A percentile compares a stretch with the other conserved stretches of the same genome.
Conservation (phyloP, 2,888 invertebrate genomes). For the Scelioninae gen. 1 region DNA sequence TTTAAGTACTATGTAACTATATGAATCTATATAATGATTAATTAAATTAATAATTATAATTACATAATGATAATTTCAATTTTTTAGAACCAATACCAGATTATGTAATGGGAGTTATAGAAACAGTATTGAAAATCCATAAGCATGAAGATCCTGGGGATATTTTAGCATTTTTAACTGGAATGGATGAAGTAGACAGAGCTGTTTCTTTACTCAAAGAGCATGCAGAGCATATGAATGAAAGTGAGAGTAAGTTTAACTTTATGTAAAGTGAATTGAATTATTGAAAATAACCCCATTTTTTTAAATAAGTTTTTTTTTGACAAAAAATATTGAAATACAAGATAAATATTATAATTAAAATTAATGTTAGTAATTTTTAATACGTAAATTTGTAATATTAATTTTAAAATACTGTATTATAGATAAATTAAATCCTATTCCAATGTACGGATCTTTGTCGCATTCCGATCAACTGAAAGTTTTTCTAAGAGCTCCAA, state of each 20-base stretch:
- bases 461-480: conserved; percentile 91
- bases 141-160: conserved; percentile 93
- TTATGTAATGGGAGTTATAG: conserved; percentile 94
- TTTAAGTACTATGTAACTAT: no score
- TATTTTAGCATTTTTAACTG: conserved; percentile 95
- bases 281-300: no score
- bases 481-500: conserved; percentile 90
- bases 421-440: conserved; percentile 87
- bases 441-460: conserved; percentile 97
- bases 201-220: conserved; percentile 88
- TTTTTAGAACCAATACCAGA: conserved; percentile 92
- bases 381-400: no score
- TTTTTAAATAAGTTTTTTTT: no score
- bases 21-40: no score
- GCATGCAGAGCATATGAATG: conserved; percentile 86
- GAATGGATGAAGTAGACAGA: conserved; percentile 96
- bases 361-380: no score
- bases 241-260: conserved; percentile 80
- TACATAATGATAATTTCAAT: no score
- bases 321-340: no score
- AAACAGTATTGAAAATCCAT: conserved; percentile 96
- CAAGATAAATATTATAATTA: no score
- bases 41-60: no score
- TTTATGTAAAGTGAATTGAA: background rate
- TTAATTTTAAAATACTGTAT: background rate